Evolutionary conservation across 1,140 invertebrate genomes (phyloP).

Genomic region (Nomia melanderi): DNA sequence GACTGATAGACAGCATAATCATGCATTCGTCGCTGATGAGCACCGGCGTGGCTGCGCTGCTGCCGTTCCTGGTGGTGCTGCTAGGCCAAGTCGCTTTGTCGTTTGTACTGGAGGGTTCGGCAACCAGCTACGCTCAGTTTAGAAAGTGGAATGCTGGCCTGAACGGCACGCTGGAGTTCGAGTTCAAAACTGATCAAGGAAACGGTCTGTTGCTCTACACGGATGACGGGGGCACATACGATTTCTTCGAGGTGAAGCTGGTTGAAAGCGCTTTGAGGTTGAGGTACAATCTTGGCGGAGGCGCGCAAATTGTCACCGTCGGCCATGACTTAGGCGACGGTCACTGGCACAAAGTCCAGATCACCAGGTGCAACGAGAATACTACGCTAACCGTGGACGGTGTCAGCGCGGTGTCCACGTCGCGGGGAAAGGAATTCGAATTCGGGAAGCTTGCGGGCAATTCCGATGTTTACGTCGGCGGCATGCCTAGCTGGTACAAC

Average conservation of each 20-base stretch:
- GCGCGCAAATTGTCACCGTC: constrained; percentile 92
- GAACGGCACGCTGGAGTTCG: constrained; percentile 93
- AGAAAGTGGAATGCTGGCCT: constrained; percentile 93
- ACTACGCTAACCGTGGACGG: constrained; percentile 92
- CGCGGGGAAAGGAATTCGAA: constrained; percentile 91
- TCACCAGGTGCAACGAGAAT: constrained; percentile 87
- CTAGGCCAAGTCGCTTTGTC: constrained; percentile 62
- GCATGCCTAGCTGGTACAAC: constrained; percentile 93
- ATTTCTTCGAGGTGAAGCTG: constrained; percentile 97
- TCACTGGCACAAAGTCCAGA: constrained; percentile 94
- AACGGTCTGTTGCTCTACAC: constrained; percentile 95
- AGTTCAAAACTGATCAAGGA: constrained; percentile 95
- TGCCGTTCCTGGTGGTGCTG: constrained; percentile 46
- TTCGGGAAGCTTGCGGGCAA: constrained; percentile 92
- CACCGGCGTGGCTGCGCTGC: constrained; percentile 10
- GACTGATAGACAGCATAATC: constrained; percentile 22
- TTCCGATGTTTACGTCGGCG: constrained; percentile 95
- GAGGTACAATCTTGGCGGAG: constrained; percentile 92
- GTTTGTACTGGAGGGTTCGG: constrained; percentile 91
- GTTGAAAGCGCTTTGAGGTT: constrained; percentile 94
- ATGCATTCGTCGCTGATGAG: constrained; percentile 41
- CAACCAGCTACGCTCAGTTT: constrained; percentile 94
- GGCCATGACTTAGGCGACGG: constrained; percentile 93
- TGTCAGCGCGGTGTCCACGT: constrained; percentile 86
- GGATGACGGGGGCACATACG: constrained; percentile 95